Evolutionary conservation across 2,888 invertebrate genomes (phyloP).

Genomic region (Blastobasis lacticolella): DNA sequence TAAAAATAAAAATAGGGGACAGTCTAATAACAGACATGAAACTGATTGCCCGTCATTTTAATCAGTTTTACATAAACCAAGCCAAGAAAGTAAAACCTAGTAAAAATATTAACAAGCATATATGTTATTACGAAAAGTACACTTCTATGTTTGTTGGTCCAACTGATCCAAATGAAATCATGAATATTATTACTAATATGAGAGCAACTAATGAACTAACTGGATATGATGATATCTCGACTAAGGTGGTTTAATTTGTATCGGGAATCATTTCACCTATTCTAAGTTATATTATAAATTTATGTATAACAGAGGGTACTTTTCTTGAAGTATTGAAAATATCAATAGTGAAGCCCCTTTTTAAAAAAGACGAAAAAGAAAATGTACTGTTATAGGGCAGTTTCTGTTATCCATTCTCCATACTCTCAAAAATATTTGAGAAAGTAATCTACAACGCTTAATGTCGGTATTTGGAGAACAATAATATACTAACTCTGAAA

Average conservation of each 20-base stretch:
- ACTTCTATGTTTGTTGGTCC: too few relatives aligned
- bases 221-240: background rate
- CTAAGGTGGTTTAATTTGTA: background rate
- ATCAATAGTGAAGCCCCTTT: slow-evolving; percentile 1
- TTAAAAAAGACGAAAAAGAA: background rate
- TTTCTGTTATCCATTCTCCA: too few relatives aligned
- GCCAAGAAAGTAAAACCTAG: too few relatives aligned
- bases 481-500: too few relatives aligned
- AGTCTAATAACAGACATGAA: too few relatives aligned
- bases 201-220: background rate
- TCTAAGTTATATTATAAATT: too few relatives aligned
- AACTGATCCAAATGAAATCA: background rate
- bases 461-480: too few relatives aligned
- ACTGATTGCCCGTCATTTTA: too few relatives aligned
- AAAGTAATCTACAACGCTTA: slow-evolving; percentile 2
- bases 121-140: too few relatives aligned
- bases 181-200: background rate
- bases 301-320: background rate
- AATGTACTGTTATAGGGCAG: slow-evolving; percentile 3
- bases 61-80: too few relatives aligned
- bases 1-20: too few relatives aligned
- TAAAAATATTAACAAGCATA: too few relatives aligned
- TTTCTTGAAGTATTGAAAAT: slow-evolving; percentile 2
- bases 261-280: background rate
- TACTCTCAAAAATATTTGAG: slow-evolving; percentile 7